Evolutionary conservation across 2,888 invertebrate species (phyloP).

Genomic region (Melieria omissa): DNA sequence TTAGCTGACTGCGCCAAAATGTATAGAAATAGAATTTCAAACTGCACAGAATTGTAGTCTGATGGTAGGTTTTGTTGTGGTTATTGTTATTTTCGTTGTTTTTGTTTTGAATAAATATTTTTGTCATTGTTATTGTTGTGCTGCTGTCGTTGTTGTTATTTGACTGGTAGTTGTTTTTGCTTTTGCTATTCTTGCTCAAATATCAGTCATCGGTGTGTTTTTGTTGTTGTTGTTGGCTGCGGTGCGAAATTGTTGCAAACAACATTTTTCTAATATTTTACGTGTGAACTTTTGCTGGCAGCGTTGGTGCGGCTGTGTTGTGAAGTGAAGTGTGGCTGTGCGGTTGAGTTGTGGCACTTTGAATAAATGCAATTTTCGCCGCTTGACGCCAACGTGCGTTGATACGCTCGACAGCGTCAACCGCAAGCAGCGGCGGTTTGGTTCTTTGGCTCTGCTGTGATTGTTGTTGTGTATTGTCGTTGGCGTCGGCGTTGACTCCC

Average conservation of each 20-base stretch:
- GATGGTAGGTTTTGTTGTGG: background rate
- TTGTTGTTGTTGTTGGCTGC: too few species aligned
- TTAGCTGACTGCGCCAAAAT: background rate
- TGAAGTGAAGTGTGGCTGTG: too few species aligned
- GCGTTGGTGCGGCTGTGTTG: conserved; percentile 12
- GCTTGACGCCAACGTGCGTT: too few species aligned
- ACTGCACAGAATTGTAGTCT: background rate
- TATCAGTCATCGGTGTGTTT: background rate
- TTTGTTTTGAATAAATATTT: too few species aligned
- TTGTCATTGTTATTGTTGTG: too few species aligned
- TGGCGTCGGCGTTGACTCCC: too few species aligned
- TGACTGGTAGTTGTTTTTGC: background rate
- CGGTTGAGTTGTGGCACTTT: too few species aligned
- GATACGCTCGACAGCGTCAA: too few species aligned
- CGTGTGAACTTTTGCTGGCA: conserved; percentile 55
- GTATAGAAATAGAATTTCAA: background rate
- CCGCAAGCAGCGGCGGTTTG: too few species aligned
- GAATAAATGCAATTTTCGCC: too few species aligned
- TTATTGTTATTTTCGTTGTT: background rate
- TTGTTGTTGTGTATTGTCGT: too few species aligned
- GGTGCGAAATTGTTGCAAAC: background rate
- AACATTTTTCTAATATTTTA: conserved; percentile 51
- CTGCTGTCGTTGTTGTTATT: background rate
- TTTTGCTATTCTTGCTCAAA: background rate
- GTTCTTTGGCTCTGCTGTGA: too few species aligned